These are phyloP conservation scores for Hydrocynus forskahlii DNA, from an alignment of 2,797 vertebrate genomes.

Conservation along the genomic window DNA sequence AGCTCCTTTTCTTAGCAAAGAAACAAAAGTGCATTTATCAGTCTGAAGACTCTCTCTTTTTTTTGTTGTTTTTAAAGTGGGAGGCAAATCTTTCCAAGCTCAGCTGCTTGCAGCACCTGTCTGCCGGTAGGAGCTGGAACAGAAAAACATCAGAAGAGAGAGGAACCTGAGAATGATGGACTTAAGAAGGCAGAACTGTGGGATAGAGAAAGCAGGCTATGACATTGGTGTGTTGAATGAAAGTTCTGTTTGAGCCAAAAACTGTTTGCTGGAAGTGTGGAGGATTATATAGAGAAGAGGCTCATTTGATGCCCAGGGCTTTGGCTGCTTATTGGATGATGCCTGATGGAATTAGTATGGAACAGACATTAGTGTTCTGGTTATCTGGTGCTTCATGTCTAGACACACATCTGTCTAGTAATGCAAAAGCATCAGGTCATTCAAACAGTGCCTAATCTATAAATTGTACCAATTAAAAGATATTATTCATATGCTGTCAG, in stretches of 20 bases:
- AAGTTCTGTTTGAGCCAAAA: neutral
- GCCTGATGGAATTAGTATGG: no score
- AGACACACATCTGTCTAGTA: no score
- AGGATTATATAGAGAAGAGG: no score
- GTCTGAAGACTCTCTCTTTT: slow-evolving; percentile 34
- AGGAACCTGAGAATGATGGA: neutral
- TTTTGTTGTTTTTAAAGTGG: slow-evolving; percentile 48
- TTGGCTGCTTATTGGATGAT: no score
- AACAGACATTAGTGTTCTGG: no score
- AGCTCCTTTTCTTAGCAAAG: slow-evolving; percentile 60
- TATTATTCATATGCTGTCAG: no score
- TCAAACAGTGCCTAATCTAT: no score
- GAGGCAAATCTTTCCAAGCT: slow-evolving; percentile 52
- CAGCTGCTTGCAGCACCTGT: slow-evolving; percentile 46
- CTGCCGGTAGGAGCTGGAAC: slow-evolving; percentile 55
- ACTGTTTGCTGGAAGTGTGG: no score
- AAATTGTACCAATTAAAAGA: no score
- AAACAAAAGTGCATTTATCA: slow-evolving; percentile 64
- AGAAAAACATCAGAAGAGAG: slow-evolving; percentile 27
- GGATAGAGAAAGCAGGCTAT: neutral
- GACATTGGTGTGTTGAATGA: neutral
- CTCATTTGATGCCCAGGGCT: no score
- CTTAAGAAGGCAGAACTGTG: neutral
- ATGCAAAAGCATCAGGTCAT: no score
- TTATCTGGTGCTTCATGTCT: no score